A percentile compares a stretch with the other conserved stretches of the same genome.
phyloP scores from a whole-genome alignment of 1,140 invertebrate species.

The Achroia grisella region DNA sequence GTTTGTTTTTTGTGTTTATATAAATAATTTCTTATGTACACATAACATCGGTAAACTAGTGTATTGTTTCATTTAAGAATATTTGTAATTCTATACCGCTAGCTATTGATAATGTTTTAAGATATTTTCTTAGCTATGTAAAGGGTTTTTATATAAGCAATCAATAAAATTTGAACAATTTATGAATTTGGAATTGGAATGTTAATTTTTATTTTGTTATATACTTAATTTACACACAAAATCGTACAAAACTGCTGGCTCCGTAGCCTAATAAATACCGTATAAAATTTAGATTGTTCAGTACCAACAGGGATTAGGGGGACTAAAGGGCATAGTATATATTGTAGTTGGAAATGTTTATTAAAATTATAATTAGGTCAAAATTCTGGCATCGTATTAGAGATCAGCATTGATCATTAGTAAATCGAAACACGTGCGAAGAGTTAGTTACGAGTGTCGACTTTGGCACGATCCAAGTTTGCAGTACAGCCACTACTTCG shows the following conservation, averaged over 20 bases:
- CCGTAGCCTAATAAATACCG: too few relatives aligned
- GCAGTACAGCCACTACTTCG: slow-evolving; percentile 10
- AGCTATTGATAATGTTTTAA: too few relatives aligned
- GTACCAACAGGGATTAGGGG: too few relatives aligned
- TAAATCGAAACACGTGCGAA: slow-evolving; percentile 14
- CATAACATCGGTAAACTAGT: too few relatives aligned
- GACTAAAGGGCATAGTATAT: background rate
- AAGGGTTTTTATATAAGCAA: background rate
- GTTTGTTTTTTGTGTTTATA: too few relatives aligned
- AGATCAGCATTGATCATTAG: slow-evolving; percentile 9
- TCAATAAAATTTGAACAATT: background rate
- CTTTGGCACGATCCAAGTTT: slow-evolving; percentile 15
- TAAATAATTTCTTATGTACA: too few relatives aligned
- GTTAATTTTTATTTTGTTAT: background rate
- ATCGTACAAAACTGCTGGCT: too few relatives aligned
- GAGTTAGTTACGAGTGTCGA: slow-evolving; percentile 18
- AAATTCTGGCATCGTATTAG: background rate
- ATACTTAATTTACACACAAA: background rate
- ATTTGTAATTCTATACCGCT: too few relatives aligned
- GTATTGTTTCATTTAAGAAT: too few relatives aligned
- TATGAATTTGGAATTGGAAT: background rate
- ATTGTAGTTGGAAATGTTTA: background rate
- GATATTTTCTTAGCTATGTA: too few relatives aligned
- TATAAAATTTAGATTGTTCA: too few relatives aligned
- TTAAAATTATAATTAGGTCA: background rate